Base-by-base conservation (phyloP, 2,113 vertebrate species). In the Catharus minimus region DNA sequence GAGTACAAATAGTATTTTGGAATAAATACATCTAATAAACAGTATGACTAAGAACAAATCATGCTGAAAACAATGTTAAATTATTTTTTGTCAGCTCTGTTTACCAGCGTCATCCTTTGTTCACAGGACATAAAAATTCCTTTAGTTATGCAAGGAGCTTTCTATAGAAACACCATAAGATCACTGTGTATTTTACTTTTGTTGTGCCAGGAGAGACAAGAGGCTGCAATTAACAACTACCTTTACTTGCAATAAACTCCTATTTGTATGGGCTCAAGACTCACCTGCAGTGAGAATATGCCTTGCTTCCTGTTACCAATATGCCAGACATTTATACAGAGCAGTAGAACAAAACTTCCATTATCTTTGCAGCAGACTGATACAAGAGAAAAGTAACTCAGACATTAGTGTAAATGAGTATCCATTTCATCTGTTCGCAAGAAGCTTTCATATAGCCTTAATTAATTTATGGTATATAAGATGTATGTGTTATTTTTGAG, bases 251-350 rank as follows among this genome's bases (percentile, higher is more conserved):
- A 56, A 2, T 28, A 44, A 38, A 3, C 41, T 47, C 20, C 38
- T 38, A 10, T 22, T 7, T 5, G 11, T n/a, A 27, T 0, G 2
- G 12, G 33, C 57, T 89, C 9, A 21, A 50, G 36, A 22, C 7
- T 36, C 16, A 26, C 4, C 49, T 39, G 8, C 8, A 12, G 5
- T 32, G 43, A 69, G 46, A 50, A 52, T 11, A 9, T 0, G 2
- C 20, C 27, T 56, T 33, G 36, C 65, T 52, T 68, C 65, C 46
- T 56, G 13, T 12, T n/a, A 8, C 22, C 44, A 47, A 3, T 18
- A 27, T 9, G 8, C 19, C 21, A 62, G 71, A 74, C 18, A 16
- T 26, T 22, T 49, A 52, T 36, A 73, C n/a, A 56, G 38, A 57
- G 36, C 24, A 73, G 30, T 21, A 47, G 41, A 84, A 60, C 8